Percentiles rank a stretch among this genome's conserved stretches.
Conservation (phyloP, 2,888 invertebrate species). For the Chaitophorus viminalis region DNA sequence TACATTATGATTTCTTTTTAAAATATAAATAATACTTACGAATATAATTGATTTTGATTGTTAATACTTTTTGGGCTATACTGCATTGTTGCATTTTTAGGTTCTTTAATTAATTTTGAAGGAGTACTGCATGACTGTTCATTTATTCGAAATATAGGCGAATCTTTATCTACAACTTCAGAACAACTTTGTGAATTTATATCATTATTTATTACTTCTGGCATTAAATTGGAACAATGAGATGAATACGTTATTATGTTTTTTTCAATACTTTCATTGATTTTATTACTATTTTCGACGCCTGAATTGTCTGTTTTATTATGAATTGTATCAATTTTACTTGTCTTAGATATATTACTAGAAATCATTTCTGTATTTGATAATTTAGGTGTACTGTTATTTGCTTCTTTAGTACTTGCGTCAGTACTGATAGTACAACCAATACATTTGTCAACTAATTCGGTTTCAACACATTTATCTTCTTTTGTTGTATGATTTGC, state of each 20-base stretch:
- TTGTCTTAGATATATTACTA: slow-evolving; percentile 20
- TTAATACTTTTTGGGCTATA: slow-evolving; percentile 18
- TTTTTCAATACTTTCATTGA: not conserved
- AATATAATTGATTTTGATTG: not conserved
- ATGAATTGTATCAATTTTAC: not conserved
- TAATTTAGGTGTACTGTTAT: not conserved
- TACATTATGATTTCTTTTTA: too few relatives aligned
- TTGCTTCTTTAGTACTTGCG: slow-evolving; percentile 24
- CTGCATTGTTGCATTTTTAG: not conserved
- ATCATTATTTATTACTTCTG: slow-evolving; percentile 2
- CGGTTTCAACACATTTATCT: slow-evolving; percentile 36
- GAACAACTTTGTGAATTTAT: not conserved
- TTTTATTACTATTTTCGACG: slow-evolving; percentile 1
- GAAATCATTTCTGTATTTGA: slow-evolving; percentile 3
- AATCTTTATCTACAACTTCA: not conserved
- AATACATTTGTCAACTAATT: slow-evolving; percentile 37
- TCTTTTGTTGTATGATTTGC: not conserved
- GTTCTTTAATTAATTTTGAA: slow-evolving; percentile 7
- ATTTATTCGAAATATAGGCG: slow-evolving; percentile 11
- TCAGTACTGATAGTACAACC: slow-evolving; percentile 3
- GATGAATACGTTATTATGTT: not conserved
- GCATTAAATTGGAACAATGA: not conserved
- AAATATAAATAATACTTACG: slow-evolving; percentile 20
- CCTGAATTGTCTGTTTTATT: not conserved
- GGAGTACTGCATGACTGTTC: slow-evolving; percentile 33